Evolutionary conservation across 2,888 invertebrate species (phyloP), one percentile per base, ranked within the genome.

Genomic region (Sarcophaga rosellei): DNA sequence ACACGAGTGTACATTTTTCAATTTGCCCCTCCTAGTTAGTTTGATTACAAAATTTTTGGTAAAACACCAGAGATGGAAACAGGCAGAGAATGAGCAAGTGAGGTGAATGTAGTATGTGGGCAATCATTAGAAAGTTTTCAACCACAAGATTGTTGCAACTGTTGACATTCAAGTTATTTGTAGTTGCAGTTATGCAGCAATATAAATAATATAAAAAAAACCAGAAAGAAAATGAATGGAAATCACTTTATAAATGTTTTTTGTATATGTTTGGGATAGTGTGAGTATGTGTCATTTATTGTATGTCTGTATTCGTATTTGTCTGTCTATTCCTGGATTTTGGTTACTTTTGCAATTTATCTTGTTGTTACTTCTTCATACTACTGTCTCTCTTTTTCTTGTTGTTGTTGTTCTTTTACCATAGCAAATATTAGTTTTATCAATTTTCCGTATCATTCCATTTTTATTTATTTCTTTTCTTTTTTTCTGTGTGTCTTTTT

Each of bases 391-490:
- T 35, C 6, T 35, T 35, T 5, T 35, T 35, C 6, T 35, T 35
- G 6, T 35, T 35, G 35, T 25, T 35, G n/a, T 20, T 44, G 15
- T 44, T 10, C 61, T 73, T 17, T 59, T 73, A 20, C 61, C 25
- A 44, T 73, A 44, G 45, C 44, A 73, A 73, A 73, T 73, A 73
- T 73, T 73, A 44, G 62, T 61, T 73, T 72, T 72, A 72, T 72
- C 72, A 72, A 72, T 72, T 72, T 72, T 45, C 66, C 44, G 35
- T 15, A 66, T 44, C 17, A 57, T 17, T 6, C 35, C 5, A 35
- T 6, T 35, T 6, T 6, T 35, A 35, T 35, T 35, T 35, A 4
- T 25, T 25, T 25, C 25, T 25, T 4, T 25, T 0, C 5, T 35
- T 0, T 6, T 35, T 25, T 4, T 25, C n/a, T n/a, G n/a, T n/a